Evolutionary conservation across 2,797 vertebrate genomes (phyloP).

Genomic region (Malacoctenus gilli): DNA sequence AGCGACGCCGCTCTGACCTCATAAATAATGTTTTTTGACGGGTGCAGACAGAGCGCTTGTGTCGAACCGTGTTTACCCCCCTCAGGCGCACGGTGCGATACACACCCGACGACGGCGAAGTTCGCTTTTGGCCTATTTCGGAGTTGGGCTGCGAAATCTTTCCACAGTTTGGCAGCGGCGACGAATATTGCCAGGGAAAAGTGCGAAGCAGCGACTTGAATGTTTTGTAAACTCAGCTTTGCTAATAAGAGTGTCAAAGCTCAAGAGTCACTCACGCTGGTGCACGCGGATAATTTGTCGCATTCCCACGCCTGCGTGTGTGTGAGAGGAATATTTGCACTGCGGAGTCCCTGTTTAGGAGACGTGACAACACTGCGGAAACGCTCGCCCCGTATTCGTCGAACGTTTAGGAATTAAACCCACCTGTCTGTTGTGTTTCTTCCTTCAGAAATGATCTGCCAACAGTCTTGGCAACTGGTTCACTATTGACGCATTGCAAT

Average conservation of each 20-base stretch:
- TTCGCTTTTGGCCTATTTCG: constrained; percentile 9
- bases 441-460: constrained; percentile 20
- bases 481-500: constrained; percentile 16
- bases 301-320: not conserved
- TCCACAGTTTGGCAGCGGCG: not conserved
- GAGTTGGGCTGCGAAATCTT: constrained; percentile 7
- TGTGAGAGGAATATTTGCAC: not conserved
- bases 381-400: constrained; percentile 28
- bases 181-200: not conserved
- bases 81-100: not conserved
- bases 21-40: not conserved
- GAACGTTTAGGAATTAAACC: constrained; percentile 38
- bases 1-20: not conserved
- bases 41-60: not conserved
- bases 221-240: constrained; percentile 1
- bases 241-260: constrained; percentile 11
- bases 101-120: constrained; percentile 6
- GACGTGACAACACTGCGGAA: constrained; percentile 30
- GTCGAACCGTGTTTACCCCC: not conserved
- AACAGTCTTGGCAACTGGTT: constrained; percentile 12
- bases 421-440: constrained; percentile 20
- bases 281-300: constrained; percentile 7
- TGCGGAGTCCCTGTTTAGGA: constrained; percentile 1
- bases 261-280: not conserved
- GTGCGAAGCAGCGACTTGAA: not conserved